Base-by-base conservation (phyloP, 2,797 vertebrate species). In the Liasis olivaceus region DNA sequence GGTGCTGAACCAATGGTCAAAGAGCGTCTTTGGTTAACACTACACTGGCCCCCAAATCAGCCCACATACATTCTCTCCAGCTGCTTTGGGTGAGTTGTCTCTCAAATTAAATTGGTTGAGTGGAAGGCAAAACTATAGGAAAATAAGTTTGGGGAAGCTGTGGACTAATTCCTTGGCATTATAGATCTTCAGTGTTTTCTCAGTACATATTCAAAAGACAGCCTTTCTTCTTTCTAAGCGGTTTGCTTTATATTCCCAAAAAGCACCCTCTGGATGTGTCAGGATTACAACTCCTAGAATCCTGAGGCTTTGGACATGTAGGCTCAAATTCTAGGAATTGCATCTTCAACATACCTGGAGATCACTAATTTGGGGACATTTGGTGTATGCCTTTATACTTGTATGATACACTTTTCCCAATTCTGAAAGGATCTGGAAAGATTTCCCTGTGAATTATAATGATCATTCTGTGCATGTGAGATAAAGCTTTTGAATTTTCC, bases 1-100 rank as follows among this genome's bases (percentile, higher is more conserved):
- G 97, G 98, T 0, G 93, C 98, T 15, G 99, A 99, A 96, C 98
- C 98, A 0, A 95, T 97, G 9, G 95, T 99, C 69, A 99, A 98
- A 96, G 99, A 99, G 94, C 98, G 99, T 22, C 98, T 99, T 42
- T 99, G 99, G 99, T 97, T 99, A 81, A 98, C 98, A 0, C 97
- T 99, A 12, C 98, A 98, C 88, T 99, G 99, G 99, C 98, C 98
- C 0, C 96, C 95, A 69, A 97, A 98, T 84, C 98, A 92, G 1
- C 92, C 98, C 0, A 96, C 98, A 0, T 98, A 99, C 47, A 92
- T 99, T 0, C 91, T 99, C 84, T 99, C 99, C 95, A 99, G 98
- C 96, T 98, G 97, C 95, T 99, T 99, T 94, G 98, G 99, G 99
- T 99, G 85, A 96, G 94, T 77, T 85, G 88, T 54, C n/a, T 88